These are phyloP conservation scores for Cnemophilus loriae DNA, from an alignment of 2,113 vertebrate genomes.

Conservation along the genomic window DNA sequence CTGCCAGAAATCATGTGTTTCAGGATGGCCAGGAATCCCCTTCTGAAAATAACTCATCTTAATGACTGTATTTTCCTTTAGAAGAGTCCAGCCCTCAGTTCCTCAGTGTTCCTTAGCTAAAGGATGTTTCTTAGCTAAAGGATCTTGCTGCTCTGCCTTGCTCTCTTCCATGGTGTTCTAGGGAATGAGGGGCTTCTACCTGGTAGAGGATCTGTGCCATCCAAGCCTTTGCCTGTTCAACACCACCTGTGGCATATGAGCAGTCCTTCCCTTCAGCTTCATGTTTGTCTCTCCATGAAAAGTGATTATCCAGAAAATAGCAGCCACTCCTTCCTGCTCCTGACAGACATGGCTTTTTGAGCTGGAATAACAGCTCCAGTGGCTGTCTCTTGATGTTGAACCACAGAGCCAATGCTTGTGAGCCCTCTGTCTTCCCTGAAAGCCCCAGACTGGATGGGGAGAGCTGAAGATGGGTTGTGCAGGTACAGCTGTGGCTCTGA, in stretches of 20 bases:
- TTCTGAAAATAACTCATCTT: background rate
- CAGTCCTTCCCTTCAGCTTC: background rate
- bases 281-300: background rate
- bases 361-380: background rate
- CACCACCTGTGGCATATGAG: background rate
- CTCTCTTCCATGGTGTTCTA: background rate
- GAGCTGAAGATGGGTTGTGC: background rate
- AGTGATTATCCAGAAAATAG: background rate
- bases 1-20: background rate
- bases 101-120: background rate
- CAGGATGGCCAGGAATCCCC: background rate
- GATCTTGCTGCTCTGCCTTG: accelerated
- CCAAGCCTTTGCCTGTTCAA: background rate
- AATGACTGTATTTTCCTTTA: background rate
- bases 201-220: background rate
- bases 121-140: background rate
- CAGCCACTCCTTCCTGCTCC: background rate
- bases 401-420: background rate
- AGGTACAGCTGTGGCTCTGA: background rate
- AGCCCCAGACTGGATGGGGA: background rate
- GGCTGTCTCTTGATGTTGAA: background rate
- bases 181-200: background rate
- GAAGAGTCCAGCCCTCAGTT: background rate
- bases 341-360: background rate
- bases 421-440: background rate